Base-by-base conservation (phyloP, 2,113 vertebrate species). In the Acanthisitta chloris region DNA sequence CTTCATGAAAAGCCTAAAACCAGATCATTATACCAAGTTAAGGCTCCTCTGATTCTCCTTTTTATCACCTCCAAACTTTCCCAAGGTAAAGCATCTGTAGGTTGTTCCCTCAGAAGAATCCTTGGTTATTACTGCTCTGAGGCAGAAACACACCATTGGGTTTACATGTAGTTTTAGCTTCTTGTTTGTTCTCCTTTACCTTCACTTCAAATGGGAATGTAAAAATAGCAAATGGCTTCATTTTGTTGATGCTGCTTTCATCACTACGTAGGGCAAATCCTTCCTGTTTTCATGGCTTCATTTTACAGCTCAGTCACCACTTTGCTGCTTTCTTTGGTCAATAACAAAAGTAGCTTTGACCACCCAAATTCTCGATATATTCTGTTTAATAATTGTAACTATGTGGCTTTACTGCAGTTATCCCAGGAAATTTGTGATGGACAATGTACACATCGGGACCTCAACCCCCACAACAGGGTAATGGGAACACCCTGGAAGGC, bases 381-480 rank as follows among this genome's bases (percentile, higher is more conserved):
- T 26, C 33, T 59, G 7, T 57, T 92, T 64, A 52, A 36, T 49
- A 57, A 11, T 23, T 51, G 17, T 11, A 16, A 33, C 58, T 42
- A 10, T 6, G 18, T 57, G 33, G 8, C 16, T 92, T 49, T 45
- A 17, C 26, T 77, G 54, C 33, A 38, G 13, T 17, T 83, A 28
- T 14, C 29, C 54, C 64, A 42, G 19, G 29, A 69, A 48, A 67
- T 5, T 6, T 8, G 19, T 2, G 2, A n/a, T 6, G 76, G 31
- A 8, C 7, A 31, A 21, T 0, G 1, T 9, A 16, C 3, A 1
- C 0, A 1, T 38, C 29, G 34, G 43, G 65, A 4, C 24, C 26
- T 2, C 33, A 64, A 23, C 7, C 40, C 36, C 28, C 31, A 34
- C 71, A 85, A 52, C 0, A 18, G 2, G 1, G 17, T 7, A 17